Percentiles rank a stretch among this genome's conserved stretches.
Conservation (phyloP, 2,888 invertebrate genomes). For the Hemicrepidius hirtus region DNA sequence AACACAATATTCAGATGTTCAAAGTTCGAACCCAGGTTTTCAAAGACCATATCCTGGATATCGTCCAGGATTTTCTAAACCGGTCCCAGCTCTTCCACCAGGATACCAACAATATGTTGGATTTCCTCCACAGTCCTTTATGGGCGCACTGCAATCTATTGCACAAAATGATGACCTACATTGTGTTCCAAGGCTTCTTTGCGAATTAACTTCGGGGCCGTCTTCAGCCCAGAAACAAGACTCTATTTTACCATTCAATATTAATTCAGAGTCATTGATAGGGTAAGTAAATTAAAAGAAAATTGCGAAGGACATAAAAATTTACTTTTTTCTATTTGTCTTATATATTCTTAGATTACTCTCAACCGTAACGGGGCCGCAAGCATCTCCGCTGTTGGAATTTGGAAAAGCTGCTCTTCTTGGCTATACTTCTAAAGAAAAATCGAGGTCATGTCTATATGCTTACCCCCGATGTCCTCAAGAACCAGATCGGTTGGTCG, state of each 20-base stretch:
- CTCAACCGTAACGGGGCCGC: slow-evolving; percentile 74
- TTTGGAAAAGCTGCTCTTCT: slow-evolving; percentile 86
- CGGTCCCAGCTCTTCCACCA: slow-evolving; percentile 16
- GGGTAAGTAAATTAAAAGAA: slow-evolving; percentile 78
- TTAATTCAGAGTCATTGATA: slow-evolving; percentile 75
- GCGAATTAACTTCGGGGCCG: slow-evolving; percentile 82
- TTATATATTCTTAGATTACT: slow-evolving; percentile 76
- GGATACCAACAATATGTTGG: slow-evolving; percentile 11
- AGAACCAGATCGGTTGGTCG: slow-evolving; percentile 81
- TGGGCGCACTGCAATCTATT: slow-evolving; percentile 77
- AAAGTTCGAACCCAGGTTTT: neutral
- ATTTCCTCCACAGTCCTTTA: slow-evolving; percentile 60
- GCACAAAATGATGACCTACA: slow-evolving; percentile 84
- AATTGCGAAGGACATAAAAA: no score
- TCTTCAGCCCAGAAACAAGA: slow-evolving; percentile 66
- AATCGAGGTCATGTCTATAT: slow-evolving; percentile 76
- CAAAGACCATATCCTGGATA: neutral
- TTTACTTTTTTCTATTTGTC: no score
- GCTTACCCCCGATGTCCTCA: slow-evolving; percentile 85
- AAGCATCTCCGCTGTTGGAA: slow-evolving; percentile 79
- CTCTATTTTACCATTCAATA: slow-evolving; percentile 66
- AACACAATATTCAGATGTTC: neutral
- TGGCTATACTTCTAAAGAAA: slow-evolving; percentile 81
- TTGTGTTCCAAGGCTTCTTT: slow-evolving; percentile 86
- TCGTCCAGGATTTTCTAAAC: neutral